Evolutionary conservation across 2,113 vertebrate genomes (phyloP).

Genomic region (Phylloscopus trochilus): DNA sequence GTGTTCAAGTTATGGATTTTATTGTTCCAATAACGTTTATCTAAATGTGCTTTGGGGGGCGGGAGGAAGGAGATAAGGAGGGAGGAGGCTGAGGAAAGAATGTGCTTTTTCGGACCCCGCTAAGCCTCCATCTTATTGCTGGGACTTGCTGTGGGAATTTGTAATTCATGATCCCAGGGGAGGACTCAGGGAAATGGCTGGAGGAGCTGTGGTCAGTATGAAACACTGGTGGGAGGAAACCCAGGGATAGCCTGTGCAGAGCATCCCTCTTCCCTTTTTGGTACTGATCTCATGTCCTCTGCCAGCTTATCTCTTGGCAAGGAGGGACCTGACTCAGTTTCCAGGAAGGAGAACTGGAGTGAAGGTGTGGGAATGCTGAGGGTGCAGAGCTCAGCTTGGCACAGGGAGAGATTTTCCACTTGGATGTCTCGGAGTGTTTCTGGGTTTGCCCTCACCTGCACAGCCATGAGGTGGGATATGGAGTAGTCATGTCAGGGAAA

Average conservation of each 20-base stretch:
- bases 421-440: rapidly evolving
- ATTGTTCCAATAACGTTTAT: slow-evolving; percentile 41
- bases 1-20: slow-evolving; percentile 21
- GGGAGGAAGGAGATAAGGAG: slow-evolving; percentile 37
- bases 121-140: not conserved
- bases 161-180: not conserved
- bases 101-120: slow-evolving; percentile 18
- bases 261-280: not conserved
- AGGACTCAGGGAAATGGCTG: not conserved
- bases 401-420: not conserved
- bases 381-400: not conserved
- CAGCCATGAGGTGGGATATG: not conserved
- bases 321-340: not conserved
- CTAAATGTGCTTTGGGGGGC: not conserved
- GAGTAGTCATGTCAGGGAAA: not conserved
- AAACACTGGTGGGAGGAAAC: not conserved
- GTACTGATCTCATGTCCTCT: not conserved
- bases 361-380: not conserved
- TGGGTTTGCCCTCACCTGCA: not conserved
- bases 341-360: not conserved
- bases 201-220: rapidly evolving
- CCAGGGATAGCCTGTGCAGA: rapidly evolving
- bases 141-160: not conserved
- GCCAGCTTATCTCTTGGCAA: not conserved
- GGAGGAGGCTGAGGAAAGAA: slow-evolving; percentile 53